Evolutionary conservation across 2,888 invertebrate genomes (phyloP).

Genomic region (Dermolepida albohirtum): DNA sequence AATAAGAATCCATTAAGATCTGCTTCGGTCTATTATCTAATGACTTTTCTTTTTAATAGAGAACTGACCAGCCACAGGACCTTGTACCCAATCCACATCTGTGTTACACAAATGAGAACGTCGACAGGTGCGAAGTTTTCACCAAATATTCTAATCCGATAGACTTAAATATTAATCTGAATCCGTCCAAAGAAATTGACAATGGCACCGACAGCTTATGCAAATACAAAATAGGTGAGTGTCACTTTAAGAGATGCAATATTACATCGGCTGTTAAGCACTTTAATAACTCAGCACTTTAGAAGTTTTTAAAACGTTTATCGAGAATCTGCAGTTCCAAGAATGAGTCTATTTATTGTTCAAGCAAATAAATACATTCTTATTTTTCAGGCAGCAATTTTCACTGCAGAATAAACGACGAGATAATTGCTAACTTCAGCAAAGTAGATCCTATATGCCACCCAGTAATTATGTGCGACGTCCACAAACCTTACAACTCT

Average conservation of each 20-base stretch:
- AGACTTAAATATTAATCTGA: conserved; percentile 68
- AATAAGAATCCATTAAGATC: too few species aligned
- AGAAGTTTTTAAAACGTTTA: too few species aligned
- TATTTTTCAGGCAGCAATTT: conserved; percentile 65
- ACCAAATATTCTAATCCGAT: conserved; percentile 69
- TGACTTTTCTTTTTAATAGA: conserved; percentile 14
- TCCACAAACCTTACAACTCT: conserved; percentile 77
- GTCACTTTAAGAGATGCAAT: background rate
- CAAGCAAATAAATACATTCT: background rate
- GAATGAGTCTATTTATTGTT: too few species aligned
- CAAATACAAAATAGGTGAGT: conserved; percentile 73
- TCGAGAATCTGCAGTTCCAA: too few species aligned
- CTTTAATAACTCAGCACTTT: too few species aligned
- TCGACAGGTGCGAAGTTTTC: conserved; percentile 71
- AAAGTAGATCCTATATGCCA: conserved; percentile 67
- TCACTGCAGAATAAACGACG: conserved; percentile 73
- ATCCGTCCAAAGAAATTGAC: conserved; percentile 66
- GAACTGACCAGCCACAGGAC: conserved; percentile 28
- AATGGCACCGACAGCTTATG: conserved; percentile 70
- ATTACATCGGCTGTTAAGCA: too few species aligned
- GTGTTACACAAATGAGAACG: conserved; percentile 65
- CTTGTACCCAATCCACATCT: conserved; percentile 68
- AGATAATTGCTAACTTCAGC: conserved; percentile 59
- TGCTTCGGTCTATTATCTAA: too few species aligned
- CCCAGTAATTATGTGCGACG: conserved; percentile 77